Base-by-base conservation (phyloP, 2,113 vertebrate genomes). In the Vulpes lagopus region DNA sequence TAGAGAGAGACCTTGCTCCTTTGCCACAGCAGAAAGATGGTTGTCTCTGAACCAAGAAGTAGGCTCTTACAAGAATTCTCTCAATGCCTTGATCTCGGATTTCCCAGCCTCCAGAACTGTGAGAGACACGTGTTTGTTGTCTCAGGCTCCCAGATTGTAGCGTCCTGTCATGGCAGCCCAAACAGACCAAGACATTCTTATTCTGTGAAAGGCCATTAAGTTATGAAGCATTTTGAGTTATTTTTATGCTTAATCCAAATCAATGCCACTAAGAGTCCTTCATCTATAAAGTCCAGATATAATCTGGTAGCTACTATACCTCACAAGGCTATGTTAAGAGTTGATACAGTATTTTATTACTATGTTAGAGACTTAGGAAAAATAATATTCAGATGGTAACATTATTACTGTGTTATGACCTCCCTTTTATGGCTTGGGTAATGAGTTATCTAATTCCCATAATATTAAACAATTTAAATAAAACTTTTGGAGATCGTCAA, bases 391-490 rank as follows among this genome's bases (percentile, higher is more conserved):
- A 81, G 20, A 95, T 32, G 8, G 22, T 65, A 92, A 93, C 83
- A 82, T 87, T 64, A 74, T 89, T 93, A 94, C 64, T 95, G 32
- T 69, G 49, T 64, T 89, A 73, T 87, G 51, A 95, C 88, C 94
- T 80, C 19, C 71, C n/a, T 97, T 60, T 23, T 16, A 80, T 92
- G 69, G 55, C 78, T 38, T 97, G 67, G 96, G 82, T 92, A 25
- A 87, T 64, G 19, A 76, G 3, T 74, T 94, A 67, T 55, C 96
- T 96, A 71, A n/a, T 9, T 3, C 30, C 79, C 0, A 25, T 89
- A 90, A 91, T 38, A 51, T 0, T 96, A 89, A 96, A 96, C 49
- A 8, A 35, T 64, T 73, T 62, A 69, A 74, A 89, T 81, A 62
- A 17, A 53, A 88, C 86, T 95, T 92, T 73, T 11, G 53, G 25